These are phyloP conservation scores for Helicorthomorpha holstii DNA, from an alignment of 1,140 invertebrate species.

Conservation along the genomic window DNA sequence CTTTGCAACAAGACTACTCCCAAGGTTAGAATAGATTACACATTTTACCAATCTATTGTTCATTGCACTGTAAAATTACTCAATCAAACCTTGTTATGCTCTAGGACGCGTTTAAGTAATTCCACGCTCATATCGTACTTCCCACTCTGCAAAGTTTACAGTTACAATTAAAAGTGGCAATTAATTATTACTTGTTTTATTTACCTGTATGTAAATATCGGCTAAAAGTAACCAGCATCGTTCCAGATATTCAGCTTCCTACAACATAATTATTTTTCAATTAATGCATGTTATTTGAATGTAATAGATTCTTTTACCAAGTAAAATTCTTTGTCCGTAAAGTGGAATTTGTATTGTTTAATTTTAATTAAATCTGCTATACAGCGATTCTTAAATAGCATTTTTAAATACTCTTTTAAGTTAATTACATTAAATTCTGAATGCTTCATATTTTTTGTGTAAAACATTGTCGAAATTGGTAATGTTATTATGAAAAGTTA, in stretches of 20 bases:
- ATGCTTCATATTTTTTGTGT: too few species aligned
- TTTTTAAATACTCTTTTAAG: too few species aligned
- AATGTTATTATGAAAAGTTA: too few species aligned
- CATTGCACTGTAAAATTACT: constrained; percentile 2
- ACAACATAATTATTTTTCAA: constrained; percentile 1
- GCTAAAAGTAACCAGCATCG: constrained; percentile 82
- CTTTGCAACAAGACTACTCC: constrained; percentile 58
- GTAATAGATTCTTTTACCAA: too few species aligned
- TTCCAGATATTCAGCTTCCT: constrained; percentile 87
- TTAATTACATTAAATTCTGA: too few species aligned
- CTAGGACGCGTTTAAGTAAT: constrained; percentile 56
- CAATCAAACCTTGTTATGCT: constrained; percentile 54
- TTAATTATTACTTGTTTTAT: background rate
- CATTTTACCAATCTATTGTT: too few species aligned
- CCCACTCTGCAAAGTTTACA: constrained; percentile 29
- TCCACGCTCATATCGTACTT: constrained; percentile 76
- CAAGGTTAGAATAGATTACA: too few species aligned
- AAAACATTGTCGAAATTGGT: too few species aligned
- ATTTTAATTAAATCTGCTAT: too few species aligned
- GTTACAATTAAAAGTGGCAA: background rate
- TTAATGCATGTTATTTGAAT: background rate
- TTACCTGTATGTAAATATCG: constrained; percentile 70
- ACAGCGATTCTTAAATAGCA: too few species aligned
- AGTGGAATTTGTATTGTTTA: too few species aligned
- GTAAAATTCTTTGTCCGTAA: too few species aligned